Evolutionary conservation across 2,113 vertebrate genomes (phyloP).

Genomic region (Protomyctophum bolini): DNA sequence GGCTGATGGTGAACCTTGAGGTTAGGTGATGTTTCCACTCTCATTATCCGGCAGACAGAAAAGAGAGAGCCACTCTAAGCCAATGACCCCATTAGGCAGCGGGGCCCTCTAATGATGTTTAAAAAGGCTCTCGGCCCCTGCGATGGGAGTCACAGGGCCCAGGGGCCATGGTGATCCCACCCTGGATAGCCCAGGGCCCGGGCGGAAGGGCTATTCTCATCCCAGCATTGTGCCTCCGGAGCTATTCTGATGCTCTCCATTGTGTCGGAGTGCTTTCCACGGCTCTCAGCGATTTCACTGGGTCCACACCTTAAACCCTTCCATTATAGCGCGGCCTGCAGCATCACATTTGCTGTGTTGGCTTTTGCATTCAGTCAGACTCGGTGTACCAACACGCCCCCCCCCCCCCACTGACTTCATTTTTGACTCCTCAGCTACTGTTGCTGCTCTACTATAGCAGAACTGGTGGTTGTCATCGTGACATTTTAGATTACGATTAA

Average conservation of each 20-base stretch:
- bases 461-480: neutral
- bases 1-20: conserved; percentile 7
- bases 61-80: conserved; percentile 36
- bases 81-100: conserved; percentile 59
- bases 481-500: neutral
- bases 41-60: conserved; percentile 37
- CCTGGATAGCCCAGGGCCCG: conserved; percentile 31
- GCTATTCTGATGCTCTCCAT: conserved; percentile 47
- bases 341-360: conserved; percentile 67
- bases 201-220: conserved; percentile 65
- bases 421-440: conserved; percentile 35
- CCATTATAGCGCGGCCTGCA: conserved; percentile 58
- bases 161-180: conserved; percentile 46
- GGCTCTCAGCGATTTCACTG: conserved; percentile 73
- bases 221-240: conserved; percentile 52
- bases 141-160: conserved; percentile 54
- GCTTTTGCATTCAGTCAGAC: conserved; percentile 74
- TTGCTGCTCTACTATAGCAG: conserved; percentile 1
- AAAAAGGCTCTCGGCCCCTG: conserved; percentile 50
- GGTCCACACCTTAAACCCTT: conserved; percentile 68
- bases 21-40: conserved; percentile 14
- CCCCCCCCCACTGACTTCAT: neutral
- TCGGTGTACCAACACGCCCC: too few relatives aligned
- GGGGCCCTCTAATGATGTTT: conserved; percentile 49
- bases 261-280: conserved; percentile 61